Base-by-base conservation (phyloP, 1,140 invertebrate species). In the Ditylenchus dipsaci region DNA sequence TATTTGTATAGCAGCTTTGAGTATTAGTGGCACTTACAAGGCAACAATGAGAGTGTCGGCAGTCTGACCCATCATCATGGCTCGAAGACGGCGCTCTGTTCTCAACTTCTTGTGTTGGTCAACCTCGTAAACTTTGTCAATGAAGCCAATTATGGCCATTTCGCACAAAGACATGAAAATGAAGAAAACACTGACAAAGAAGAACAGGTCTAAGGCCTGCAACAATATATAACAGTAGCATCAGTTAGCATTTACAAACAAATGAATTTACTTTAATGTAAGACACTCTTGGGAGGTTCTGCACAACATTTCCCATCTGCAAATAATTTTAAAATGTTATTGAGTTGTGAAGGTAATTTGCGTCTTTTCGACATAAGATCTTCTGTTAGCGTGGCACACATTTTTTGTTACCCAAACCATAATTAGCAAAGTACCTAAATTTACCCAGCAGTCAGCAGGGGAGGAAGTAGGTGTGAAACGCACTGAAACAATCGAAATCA, bases 221-320 rank as follows among this genome's bases (percentile, higher is more conserved):
- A 71, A 58, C 19, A 19, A n/a, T n/a, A n/a, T n/a, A n/a, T n/a
- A n/a, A n/a, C n/a, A n/a, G n/a, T n/a, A n/a, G n/a, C n/a, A n/a
- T n/a, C n/a, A n/a, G n/a, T 33, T 23, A 17, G 19, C 1, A 19
- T 21, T 19, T 30, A 1, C 49, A 49, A 49, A 38, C 33, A 21
- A 45, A 38, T 7, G 68, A 30, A 63, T 3, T 60, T 27, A 73
- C 71, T 56, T 77, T 77, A 19, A 77, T 70, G 49, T 77, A 77
- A 58, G 68, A 73, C 30, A 78, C 76, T 17, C 76, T 30, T 8
- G 76, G 76, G 1, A 77, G 61, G 53, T 78, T 76, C 38, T 76
- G 77, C 23, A 77, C 76, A 33, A 77, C 76, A 65, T 77, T 77
- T 29, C 76, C 76, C 76, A 77, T 78, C 74, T 75, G 65, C 58